Conservation (phyloP, 2,888 invertebrate genomes). For the Drosophila rubida region DNA sequence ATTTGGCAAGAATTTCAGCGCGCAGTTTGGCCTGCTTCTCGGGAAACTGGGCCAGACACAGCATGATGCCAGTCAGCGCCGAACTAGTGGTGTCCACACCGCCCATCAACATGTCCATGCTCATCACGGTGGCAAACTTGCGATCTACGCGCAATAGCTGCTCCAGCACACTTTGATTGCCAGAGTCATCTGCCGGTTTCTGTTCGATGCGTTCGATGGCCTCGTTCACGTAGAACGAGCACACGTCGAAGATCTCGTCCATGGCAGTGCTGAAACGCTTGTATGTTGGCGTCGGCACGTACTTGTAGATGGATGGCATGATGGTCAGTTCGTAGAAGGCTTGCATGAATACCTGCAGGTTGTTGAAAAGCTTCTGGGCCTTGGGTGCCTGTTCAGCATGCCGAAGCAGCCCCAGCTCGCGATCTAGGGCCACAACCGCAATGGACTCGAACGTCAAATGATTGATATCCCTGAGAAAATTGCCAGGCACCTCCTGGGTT, state of each 20-base stretch:
- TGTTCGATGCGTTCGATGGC: conserved; percentile 76
- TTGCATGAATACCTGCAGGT: conserved; percentile 44
- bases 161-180: conserved; percentile 87
- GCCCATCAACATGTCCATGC: conserved; percentile 89
- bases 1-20: conserved; percentile 86
- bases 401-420: conserved; percentile 69
- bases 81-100: conserved; percentile 87
- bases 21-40: conserved; percentile 88
- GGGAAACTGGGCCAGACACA: conserved; percentile 87
- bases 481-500: conserved; percentile 81
- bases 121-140: conserved; percentile 88
- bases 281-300: conserved; percentile 68
- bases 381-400: conserved; percentile 18
- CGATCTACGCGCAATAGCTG: conserved; percentile 87
- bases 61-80: conserved; percentile 9
- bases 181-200: conserved; percentile 64
- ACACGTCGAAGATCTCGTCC: conserved; percentile 54
- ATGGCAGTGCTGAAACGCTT: conserved; percentile 29
- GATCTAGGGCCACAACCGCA: conserved; percentile 84
- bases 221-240: conserved; percentile 69
- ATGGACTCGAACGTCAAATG: conserved; percentile 87
- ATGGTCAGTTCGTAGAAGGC: conserved; percentile 60
- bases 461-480: conserved; percentile 86
- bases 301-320: conserved; percentile 71
- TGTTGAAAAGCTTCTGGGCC: conserved; percentile 54